Base-by-base conservation (phyloP, 2,888 invertebrate species). In the Coenonympha glycerion region DNA sequence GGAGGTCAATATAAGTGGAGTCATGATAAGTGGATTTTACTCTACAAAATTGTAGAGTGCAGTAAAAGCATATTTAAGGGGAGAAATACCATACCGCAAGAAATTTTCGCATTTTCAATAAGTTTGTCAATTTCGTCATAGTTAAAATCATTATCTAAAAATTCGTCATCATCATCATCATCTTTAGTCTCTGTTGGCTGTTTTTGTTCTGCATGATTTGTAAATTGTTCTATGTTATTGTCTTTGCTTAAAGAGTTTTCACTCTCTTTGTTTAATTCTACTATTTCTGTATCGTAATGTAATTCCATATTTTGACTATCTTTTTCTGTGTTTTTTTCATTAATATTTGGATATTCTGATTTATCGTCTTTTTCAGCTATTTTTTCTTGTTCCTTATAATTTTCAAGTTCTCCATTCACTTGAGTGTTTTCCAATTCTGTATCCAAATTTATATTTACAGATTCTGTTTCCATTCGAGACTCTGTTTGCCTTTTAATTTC, bases 121-220 rank as follows among this genome's bases (percentile, higher is more conserved):
- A 85, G 64, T 49, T 58, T 69, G 57, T 84, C 81, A 57, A 85
- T 78, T 54, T 85, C 78, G 34, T 76, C 76, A 62, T 79, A 72
- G 56, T 79, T 71, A 24, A 79, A 58, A 59, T 79, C 80, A 63
- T 80, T 71, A 60, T 82, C 79, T 33, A 78, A 75, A 56, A 80
- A 80, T 48, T 67, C n/a, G n/a, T n/a, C 66, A 54, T 73, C 69
- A 44, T 53, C 44, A 11, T 53, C 31, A 24, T 37, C 50, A 18
- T 34, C 16, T 13, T 11, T 13, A 39, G 53, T 42, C 56, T 33
- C 33, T 18, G 15, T 13, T 15, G n/a, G n/a, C n/a, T 49, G 13
- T 19, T 31, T 2, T 47, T 49, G 24, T 44, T 54, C 47, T 55
- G 44, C 26, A 11, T 36, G 16, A n/a, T 13, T 15, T 2, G 15